Base-by-base conservation (phyloP, 37 sponge, comb jelly and placozoan genomes). In the Aplysina aerophoba region DNA sequence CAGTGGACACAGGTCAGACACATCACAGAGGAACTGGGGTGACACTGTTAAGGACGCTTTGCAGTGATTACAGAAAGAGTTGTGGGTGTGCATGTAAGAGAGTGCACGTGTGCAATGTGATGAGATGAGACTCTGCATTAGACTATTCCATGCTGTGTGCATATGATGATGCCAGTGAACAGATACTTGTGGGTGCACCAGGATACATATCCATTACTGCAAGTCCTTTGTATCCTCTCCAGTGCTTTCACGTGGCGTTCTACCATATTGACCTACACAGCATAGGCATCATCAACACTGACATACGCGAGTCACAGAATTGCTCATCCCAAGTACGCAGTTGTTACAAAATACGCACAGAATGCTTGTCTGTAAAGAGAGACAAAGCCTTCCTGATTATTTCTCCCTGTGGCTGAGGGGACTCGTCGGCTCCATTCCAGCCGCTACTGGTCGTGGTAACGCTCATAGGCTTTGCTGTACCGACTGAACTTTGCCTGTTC, bases 191-290 rank as follows among this genome's bases (percentile, higher is more conserved):
- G 66, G 0, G 38, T 11, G 4, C 19, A 53, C 6, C 0, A 56
- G 90, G 93, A 91, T 94, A 94, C 95, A 82, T 85, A 89, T 79
- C 95, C 95, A 54, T 72, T 72, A 71, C 85, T 85, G 79, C 87
- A 83, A 59, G 40, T 83, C 40, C 57, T 62, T 22, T 86, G 64
- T 34, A 91, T 84, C 71, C 88, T 87, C 30, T 91, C 82, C 59
- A 94, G 82, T 66, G 93, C 93, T 62, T 79, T 89, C 15, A 89
- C 73, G 50, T 94, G 95, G 41, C 95, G 82, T 37, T 94, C 90
- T 0, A 87, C 24, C 92, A 94, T 89, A 41, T 84, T 62, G 53
- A 71, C 65, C 94, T 94, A 79, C 16, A 44, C 0, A 30, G 31
- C 37, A 24, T 19, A 41, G 57, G 50, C 17, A n/a, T n/a, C n/a